Percentiles rank a stretch among this genome's conserved stretches.
phyloP scores from a whole-genome alignment of 2,888 invertebrate species.

The Callinectes sapidus region DNA sequence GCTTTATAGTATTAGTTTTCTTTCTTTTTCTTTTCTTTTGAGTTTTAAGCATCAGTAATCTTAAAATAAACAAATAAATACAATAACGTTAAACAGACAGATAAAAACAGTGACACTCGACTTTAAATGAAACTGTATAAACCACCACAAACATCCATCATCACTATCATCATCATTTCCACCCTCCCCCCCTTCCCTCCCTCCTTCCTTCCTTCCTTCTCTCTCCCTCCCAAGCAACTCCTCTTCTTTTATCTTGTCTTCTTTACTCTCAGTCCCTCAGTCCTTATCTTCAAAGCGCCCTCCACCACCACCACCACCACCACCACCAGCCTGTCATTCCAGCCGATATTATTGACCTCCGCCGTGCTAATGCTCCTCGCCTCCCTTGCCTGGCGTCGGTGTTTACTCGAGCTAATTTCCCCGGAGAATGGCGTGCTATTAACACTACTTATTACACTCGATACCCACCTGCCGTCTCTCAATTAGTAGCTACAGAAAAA shows the following conservation, averaged over 20 bases:
- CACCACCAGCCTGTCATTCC: not conserved
- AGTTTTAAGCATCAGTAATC: too few species aligned
- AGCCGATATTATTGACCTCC: not conserved
- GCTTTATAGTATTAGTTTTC: too few species aligned
- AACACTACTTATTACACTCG: not conserved
- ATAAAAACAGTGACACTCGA: too few species aligned
- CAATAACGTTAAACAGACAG: too few species aligned
- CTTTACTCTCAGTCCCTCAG: not conserved
- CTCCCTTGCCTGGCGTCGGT: not conserved
- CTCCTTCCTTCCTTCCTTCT: not conserved
- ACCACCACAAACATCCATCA: not conserved
- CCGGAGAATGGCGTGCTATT: not conserved
- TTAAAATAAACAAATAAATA: too few species aligned
- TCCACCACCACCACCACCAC: not conserved
- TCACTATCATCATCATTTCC: not conserved
- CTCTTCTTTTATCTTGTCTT: not conserved
- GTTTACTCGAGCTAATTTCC: not conserved
- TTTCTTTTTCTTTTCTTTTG: too few species aligned
- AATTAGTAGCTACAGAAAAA: not conserved
- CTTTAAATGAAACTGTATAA: too few species aligned
- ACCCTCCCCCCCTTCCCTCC: not conserved
- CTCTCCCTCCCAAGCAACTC: not conserved
- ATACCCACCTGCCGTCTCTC: not conserved
- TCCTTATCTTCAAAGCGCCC: not conserved
- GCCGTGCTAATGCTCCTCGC: not conserved